phyloP scores from a whole-genome alignment of 2,888 invertebrate species.

The Strigamia maritima region DNA sequence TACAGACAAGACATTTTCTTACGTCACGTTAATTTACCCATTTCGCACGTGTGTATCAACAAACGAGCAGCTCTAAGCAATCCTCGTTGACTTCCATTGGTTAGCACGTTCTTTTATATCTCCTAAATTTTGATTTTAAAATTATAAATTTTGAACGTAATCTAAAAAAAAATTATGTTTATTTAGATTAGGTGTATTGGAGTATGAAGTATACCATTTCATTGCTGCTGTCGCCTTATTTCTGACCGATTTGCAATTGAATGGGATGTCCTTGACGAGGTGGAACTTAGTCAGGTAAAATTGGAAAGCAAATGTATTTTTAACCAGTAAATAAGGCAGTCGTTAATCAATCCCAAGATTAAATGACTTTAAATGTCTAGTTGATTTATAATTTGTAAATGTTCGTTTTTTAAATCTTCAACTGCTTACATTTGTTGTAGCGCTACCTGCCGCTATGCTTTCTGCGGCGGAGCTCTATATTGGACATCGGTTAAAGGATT shows the following conservation, averaged over 20 bases:
- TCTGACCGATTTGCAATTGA: neutral
- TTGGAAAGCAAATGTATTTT: neutral
- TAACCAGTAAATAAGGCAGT: neutral
- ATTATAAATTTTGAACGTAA: neutral
- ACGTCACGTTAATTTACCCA: neutral
- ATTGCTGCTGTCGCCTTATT: neutral
- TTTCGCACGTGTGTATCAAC: neutral
- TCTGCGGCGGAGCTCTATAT: neutral
- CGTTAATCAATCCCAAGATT: too few species aligned
- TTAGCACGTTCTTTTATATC: neutral
- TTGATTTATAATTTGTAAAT: neutral
- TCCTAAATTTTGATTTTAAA: neutral
- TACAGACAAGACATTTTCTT: neutral
- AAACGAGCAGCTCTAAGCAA: neutral
- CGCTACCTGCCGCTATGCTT: neutral
- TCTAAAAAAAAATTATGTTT: neutral
- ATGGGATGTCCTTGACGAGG: constrained; percentile 7
- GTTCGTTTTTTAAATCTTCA: too few species aligned
- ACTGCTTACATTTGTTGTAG: neutral
- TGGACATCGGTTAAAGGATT: neutral
- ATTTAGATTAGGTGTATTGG: neutral
- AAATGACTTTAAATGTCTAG: neutral
- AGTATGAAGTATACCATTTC: neutral
- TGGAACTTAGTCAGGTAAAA: neutral
- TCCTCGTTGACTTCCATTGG: constrained; percentile 2